phyloP scores from a whole-genome alignment of 2,888 invertebrate species.

The Phengaris arion region DNA sequence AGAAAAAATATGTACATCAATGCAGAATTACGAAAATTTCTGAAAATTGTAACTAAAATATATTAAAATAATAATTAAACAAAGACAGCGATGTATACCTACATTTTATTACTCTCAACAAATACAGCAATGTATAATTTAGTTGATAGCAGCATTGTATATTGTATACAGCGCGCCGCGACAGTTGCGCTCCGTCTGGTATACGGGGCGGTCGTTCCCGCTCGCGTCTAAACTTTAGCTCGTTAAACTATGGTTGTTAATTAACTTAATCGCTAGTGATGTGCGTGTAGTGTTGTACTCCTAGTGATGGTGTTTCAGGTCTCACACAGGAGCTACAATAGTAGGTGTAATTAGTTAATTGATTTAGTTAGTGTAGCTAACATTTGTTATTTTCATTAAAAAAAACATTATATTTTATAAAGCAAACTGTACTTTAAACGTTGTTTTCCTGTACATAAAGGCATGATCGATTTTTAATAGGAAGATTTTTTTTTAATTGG shows the following conservation, averaged over 20 bases:
- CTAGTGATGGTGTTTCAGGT: constrained; percentile 35
- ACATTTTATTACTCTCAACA: neutral
- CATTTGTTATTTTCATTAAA: neutral
- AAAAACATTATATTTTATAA: too few relatives aligned
- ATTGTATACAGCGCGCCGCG: too few relatives aligned
- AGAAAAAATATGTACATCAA: too few relatives aligned
- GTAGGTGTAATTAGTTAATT: constrained; percentile 32
- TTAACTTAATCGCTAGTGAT: constrained; percentile 19
- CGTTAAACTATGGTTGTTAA: constrained; percentile 28
- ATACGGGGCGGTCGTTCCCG: constrained; percentile 4
- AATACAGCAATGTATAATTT: neutral
- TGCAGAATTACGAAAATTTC: too few relatives aligned
- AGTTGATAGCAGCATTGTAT: neutral
- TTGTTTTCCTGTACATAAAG: too few relatives aligned
- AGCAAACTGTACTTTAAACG: too few relatives aligned
- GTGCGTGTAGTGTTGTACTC: constrained; percentile 3
- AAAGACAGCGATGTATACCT: neutral
- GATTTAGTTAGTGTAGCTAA: neutral
- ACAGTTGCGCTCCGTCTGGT: neutral
- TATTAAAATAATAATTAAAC: too few relatives aligned
- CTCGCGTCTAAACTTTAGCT: constrained; percentile 29
- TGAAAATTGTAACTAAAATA: too few relatives aligned
- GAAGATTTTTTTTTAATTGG: too few relatives aligned
- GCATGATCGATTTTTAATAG: too few relatives aligned
- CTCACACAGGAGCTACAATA: constrained; percentile 33